A percentile compares a stretch with the other conserved stretches of the same genome.
Conservation (phyloP, 92 coral and sea anemone genomes). For the Zoanthus gigantus region DNA sequence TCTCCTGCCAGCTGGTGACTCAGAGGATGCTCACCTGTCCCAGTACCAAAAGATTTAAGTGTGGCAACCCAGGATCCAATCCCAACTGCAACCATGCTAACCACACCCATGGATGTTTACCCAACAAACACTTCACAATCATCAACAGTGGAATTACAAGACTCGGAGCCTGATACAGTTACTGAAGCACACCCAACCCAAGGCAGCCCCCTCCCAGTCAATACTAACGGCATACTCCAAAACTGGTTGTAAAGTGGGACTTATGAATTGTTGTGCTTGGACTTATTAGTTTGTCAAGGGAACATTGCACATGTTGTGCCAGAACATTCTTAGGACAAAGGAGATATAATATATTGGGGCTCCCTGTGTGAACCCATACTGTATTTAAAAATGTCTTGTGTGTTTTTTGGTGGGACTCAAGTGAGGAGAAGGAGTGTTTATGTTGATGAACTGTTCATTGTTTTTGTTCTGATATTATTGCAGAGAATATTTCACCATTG, state of each 20-base stretch:
- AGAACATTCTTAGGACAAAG: background rate
- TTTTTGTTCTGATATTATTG: too few relatives aligned
- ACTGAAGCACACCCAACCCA: constrained; percentile 7
- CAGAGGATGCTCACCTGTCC: background rate
- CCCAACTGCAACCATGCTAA: background rate
- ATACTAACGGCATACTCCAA: background rate
- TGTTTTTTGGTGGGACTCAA: background rate
- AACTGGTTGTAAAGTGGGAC: background rate
- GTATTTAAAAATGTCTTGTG: background rate
- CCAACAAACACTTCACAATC: background rate
- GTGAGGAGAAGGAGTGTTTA: too few relatives aligned
- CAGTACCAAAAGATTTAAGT: background rate
- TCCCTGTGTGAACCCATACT: background rate
- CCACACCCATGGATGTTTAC: background rate
- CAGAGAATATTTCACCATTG: too few relatives aligned
- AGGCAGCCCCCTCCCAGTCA: background rate
- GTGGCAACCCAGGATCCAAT: constrained; percentile 7
- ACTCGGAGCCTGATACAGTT: constrained; percentile 6
- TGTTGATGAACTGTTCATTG: too few relatives aligned
- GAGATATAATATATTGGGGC: background rate
- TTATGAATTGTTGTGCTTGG: background rate
- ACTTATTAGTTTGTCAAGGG: background rate
- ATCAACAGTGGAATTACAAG: constrained; percentile 8
- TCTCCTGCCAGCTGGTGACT: constrained; percentile 1
- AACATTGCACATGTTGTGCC: background rate